Evolutionary conservation across 2,888 invertebrate genomes (phyloP).

Genomic region (Cryptocephalus moraei): DNA sequence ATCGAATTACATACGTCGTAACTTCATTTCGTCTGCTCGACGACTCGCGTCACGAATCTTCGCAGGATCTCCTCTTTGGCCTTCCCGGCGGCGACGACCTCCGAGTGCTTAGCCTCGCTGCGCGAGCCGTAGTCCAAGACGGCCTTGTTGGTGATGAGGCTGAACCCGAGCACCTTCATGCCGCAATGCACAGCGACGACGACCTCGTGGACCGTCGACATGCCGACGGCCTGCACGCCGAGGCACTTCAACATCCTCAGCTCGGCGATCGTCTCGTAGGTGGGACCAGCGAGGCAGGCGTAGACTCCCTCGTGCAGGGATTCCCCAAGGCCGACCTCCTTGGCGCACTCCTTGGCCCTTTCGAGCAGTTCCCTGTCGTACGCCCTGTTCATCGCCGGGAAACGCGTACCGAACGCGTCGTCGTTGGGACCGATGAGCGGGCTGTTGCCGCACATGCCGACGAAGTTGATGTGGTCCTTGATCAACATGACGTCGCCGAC

Average conservation of each 20-base stretch:
- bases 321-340: not conserved
- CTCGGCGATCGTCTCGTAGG: slow-evolving; percentile 89
- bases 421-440: slow-evolving; percentile 89
- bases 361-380: slow-evolving; percentile 65
- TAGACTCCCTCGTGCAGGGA: slow-evolving; percentile 76
- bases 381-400: slow-evolving; percentile 77
- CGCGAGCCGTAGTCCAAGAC: slow-evolving; percentile 65
- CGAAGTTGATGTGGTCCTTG: slow-evolving; percentile 89
- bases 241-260: slow-evolving; percentile 59
- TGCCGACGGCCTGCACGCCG: slow-evolving; percentile 78
- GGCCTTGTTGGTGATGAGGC: slow-evolving; percentile 88
- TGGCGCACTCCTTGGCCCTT: slow-evolving; percentile 37
- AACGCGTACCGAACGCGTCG: slow-evolving; percentile 77
- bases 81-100: slow-evolving; percentile 72
- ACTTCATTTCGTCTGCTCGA: no score
- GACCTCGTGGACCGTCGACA: slow-evolving; percentile 64
- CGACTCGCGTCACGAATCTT: no score
- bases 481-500: slow-evolving; percentile 93
- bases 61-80: not conserved
- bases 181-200: slow-evolving; percentile 89
- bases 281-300: slow-evolving; percentile 82
- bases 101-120: slow-evolving; percentile 64
- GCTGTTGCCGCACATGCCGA: slow-evolving; percentile 83
- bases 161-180: slow-evolving; percentile 80
- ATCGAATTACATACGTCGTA: no score